A percentile compares a stretch with the other conserved stretches of the same genome.
Evolutionary conservation across 2,113 vertebrate species (phyloP).

Genomic region (Protomyctophum bolini): DNA sequence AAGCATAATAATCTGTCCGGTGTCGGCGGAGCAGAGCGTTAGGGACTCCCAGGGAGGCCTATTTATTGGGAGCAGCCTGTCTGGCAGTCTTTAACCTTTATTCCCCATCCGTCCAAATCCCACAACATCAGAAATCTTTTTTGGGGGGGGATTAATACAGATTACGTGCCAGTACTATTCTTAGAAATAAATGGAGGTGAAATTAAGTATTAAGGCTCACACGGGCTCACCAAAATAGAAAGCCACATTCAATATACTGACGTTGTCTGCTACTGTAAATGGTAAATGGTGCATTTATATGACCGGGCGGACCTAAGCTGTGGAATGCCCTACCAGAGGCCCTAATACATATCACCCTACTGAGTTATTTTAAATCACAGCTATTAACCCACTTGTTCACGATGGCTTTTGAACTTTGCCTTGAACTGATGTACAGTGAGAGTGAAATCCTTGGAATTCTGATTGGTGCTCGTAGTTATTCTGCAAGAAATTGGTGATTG

Average conservation of each 20-base stretch:
- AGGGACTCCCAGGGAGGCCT: slow-evolving; percentile 9
- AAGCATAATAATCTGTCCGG: slow-evolving; percentile 24
- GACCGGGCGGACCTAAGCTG: too few species aligned
- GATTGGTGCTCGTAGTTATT: too few species aligned
- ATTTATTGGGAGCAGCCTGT: slow-evolving; percentile 26
- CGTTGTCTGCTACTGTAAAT: too few species aligned
- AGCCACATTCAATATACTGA: slow-evolving; percentile 14
- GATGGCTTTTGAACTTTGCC: too few species aligned
- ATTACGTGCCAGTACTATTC: slow-evolving; percentile 67
- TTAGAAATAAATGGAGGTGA: slow-evolving; percentile 60
- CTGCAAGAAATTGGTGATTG: too few species aligned
- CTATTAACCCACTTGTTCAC: too few species aligned
- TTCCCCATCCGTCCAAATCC: slow-evolving; percentile 30
- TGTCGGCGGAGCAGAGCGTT: slow-evolving; percentile 10
- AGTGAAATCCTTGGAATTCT: too few species aligned
- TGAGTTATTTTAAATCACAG: too few species aligned
- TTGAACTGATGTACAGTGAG: neutral
- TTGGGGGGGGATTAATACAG: slow-evolving; percentile 55
- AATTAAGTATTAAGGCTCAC: slow-evolving; percentile 25
- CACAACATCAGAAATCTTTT: slow-evolving; percentile 28
- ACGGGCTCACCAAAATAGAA: slow-evolving; percentile 31
- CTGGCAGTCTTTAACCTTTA: neutral
- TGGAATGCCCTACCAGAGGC: too few species aligned
- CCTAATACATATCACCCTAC: too few species aligned
- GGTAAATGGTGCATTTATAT: too few species aligned